These are phyloP conservation scores for Ptilonorhynchus violaceus DNA, from an alignment of 2,113 vertebrate genomes.

Conservation along the genomic window DNA sequence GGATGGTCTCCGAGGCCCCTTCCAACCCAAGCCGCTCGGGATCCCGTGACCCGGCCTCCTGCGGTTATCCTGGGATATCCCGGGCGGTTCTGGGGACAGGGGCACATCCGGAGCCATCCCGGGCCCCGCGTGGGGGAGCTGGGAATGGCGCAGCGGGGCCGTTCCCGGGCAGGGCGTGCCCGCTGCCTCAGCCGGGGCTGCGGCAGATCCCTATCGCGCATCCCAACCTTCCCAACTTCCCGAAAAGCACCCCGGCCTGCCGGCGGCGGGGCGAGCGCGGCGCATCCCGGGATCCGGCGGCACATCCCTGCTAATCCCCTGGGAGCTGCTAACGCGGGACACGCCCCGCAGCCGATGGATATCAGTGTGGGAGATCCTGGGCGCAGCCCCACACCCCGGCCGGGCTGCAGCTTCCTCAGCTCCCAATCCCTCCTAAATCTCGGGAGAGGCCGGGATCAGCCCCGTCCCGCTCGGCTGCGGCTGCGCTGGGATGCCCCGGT, in stretches of 20 bases:
- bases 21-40: accelerated
- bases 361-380: conserved; percentile 21
- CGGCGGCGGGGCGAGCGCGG: not conserved
- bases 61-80: accelerated
- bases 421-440: not conserved
- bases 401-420: not conserved
- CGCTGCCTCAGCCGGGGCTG: not conserved
- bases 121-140: not conserved
- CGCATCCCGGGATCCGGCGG: not conserved
- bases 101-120: accelerated
- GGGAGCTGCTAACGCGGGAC: not conserved
- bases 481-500: accelerated
- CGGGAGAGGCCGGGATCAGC: not conserved
- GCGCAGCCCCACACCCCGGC: not conserved
- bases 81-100: accelerated
- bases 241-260: not conserved
- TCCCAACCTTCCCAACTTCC: not conserved
- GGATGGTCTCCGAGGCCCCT: too few species aligned
- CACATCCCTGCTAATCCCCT: not conserved
- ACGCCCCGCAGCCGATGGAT: not conserved
- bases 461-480: accelerated
- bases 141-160: not conserved
- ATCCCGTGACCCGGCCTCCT: not conserved
- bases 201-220: not conserved
- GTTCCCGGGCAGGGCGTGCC: not conserved